A percentile compares a stretch with the other conserved stretches of the same genome.
These are phyloP conservation scores for Drosophila monieri DNA, from an alignment of 2,888 invertebrate species.

Conservation along the genomic window DNA sequence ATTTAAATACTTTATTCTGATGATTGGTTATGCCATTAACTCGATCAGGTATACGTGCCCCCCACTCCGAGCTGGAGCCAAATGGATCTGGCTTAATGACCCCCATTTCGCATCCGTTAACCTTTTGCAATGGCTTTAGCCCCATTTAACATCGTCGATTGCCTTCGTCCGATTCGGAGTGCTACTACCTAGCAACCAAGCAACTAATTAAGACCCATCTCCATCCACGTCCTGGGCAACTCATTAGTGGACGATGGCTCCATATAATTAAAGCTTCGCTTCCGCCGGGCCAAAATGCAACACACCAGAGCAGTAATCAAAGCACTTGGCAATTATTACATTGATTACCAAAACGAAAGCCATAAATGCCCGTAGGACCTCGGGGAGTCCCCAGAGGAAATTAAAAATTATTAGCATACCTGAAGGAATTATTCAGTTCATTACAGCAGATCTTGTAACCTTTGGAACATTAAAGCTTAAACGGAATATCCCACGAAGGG, in stretches of 20 bases:
- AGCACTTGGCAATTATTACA: slow-evolving; percentile 61
- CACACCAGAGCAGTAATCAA: slow-evolving; percentile 48
- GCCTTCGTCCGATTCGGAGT: slow-evolving; percentile 33
- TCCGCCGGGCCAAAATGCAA: slow-evolving; percentile 21
- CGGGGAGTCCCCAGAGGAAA: slow-evolving; percentile 47
- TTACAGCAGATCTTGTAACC: slow-evolving; percentile 24
- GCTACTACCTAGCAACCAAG: slow-evolving; percentile 32
- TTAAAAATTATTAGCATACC: slow-evolving; percentile 18
- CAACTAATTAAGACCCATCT: slow-evolving; percentile 62
- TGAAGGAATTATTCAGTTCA: slow-evolving; percentile 38
- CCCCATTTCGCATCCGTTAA: slow-evolving; percentile 58
- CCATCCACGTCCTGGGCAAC: slow-evolving; percentile 42
- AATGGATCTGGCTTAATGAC: slow-evolving; percentile 46
- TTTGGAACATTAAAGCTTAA: slow-evolving; percentile 18
- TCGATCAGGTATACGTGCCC: slow-evolving; percentile 11
- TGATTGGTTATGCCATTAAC: slow-evolving; percentile 15
- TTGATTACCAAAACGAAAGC: slow-evolving; percentile 61
- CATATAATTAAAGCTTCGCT: slow-evolving; percentile 55
- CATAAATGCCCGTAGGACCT: slow-evolving; percentile 37
- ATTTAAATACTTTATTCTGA: not conserved
- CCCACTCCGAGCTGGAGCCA: not conserved
- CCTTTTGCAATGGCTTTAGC: slow-evolving; percentile 55
- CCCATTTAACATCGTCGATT: slow-evolving; percentile 62
- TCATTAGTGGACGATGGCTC: slow-evolving; percentile 56
- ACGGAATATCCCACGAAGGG: slow-evolving; percentile 14